Conservation (phyloP, 2,797 vertebrate species). For the Pangasius krempfi region DNA sequence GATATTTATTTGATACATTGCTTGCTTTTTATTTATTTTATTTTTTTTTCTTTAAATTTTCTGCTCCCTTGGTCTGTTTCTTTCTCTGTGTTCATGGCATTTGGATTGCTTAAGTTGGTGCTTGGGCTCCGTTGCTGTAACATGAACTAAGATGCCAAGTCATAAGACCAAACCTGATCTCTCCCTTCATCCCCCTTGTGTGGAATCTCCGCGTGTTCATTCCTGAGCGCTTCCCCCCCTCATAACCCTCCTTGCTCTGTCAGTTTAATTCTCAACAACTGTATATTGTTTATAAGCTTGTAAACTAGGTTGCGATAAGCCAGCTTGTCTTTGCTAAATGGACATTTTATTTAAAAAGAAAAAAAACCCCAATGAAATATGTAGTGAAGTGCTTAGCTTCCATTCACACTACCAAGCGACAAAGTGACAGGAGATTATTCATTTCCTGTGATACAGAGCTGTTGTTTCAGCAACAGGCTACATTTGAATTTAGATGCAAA, state of each 20-base stretch:
- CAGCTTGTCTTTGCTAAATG: background rate
- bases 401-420: background rate
- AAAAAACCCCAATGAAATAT: background rate
- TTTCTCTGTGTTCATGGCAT: slow-evolving; percentile 21
- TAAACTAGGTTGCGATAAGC: background rate
- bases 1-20: too few relatives aligned
- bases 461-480: background rate
- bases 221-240: background rate
- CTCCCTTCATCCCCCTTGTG: slow-evolving; percentile 54
- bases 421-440: background rate
- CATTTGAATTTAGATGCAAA: background rate
- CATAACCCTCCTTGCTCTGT: background rate
- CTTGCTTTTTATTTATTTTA: too few relatives aligned
- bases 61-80: background rate
- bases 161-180: slow-evolving; percentile 78
- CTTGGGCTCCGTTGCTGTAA: slow-evolving; percentile 71
- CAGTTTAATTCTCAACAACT: background rate
- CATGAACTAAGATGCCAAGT: slow-evolving; percentile 77
- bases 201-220: slow-evolving; percentile 49
- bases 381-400: background rate
- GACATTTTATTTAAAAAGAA: background rate
- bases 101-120: slow-evolving; percentile 73
- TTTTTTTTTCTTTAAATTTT: background rate
- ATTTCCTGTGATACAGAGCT: background rate
- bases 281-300: background rate